These are phyloP conservation scores for Megalurothrips usitatus DNA, from an alignment of 2,888 invertebrate genomes.

Conservation along the genomic window DNA sequence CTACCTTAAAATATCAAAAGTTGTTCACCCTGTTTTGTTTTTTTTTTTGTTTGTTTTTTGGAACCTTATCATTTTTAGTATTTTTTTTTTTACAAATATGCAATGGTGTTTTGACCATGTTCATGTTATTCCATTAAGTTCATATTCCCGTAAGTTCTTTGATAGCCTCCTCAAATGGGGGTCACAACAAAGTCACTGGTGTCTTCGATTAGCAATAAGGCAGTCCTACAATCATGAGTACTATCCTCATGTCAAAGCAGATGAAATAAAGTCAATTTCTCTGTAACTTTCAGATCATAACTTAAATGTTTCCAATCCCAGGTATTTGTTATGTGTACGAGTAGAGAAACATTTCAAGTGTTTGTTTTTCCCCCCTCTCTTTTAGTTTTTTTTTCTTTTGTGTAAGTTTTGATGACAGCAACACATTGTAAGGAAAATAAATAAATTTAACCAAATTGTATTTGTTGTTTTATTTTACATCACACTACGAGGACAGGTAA, in stretches of 20 bases:
- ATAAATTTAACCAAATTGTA: background rate
- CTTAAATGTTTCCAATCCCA: background rate
- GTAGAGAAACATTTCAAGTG: background rate
- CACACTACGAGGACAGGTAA: background rate
- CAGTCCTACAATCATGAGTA: background rate
- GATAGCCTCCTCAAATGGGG: background rate
- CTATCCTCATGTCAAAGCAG: background rate
- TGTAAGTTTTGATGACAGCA: background rate
- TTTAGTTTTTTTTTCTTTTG: background rate
- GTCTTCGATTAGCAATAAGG: constrained; percentile 8
- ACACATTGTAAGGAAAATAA: background rate
- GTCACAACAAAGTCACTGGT: constrained; percentile 3
- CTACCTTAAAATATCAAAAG: background rate
- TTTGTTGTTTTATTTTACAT: background rate
- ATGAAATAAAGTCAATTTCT: background rate
- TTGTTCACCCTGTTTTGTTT: background rate
- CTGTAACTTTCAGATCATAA: background rate
- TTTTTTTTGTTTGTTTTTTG: background rate
- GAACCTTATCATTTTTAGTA: background rate
- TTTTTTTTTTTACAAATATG: background rate
- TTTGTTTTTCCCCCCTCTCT: background rate
- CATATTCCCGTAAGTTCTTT: background rate
- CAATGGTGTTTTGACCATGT: background rate
- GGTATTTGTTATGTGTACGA: background rate
- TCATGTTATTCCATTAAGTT: background rate